Conservation (phyloP, 2,113 vertebrate genomes). For the Nicator chloris region DNA sequence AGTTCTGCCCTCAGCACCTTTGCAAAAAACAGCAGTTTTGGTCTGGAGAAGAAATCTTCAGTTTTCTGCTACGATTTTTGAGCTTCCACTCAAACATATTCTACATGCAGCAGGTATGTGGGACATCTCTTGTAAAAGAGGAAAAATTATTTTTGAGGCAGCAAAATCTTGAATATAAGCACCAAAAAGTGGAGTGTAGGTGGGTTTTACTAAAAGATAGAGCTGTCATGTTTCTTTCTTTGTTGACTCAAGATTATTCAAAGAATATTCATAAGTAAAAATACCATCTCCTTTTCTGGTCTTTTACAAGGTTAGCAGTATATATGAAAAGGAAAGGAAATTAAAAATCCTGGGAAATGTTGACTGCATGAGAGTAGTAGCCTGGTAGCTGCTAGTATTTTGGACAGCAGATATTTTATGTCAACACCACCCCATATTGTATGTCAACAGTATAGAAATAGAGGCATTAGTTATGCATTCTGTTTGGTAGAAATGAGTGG, state of each 20-base stretch:
- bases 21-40: not conserved
- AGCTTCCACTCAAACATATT: not conserved
- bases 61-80: not conserved
- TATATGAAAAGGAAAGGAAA: not conserved
- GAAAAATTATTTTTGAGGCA: not conserved
- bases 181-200: not conserved
- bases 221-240: not conserved
- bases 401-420: not conserved
- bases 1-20: not conserved
- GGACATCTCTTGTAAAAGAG: not conserved
- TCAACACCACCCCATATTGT: not conserved
- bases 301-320: not conserved
- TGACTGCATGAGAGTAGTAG: fast-evolving
- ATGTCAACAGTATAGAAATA: not conserved
- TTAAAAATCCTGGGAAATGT: not conserved
- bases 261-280: not conserved
- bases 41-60: not conserved
- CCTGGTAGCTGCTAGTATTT: not conserved
- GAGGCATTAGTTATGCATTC: not conserved
- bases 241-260: not conserved
- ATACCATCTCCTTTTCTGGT: not conserved
- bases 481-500: not conserved
- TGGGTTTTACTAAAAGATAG: not conserved
- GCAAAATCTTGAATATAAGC: not conserved
- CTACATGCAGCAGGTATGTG: fast-evolving